These are phyloP conservation scores for Ciconia stormi DNA, from an alignment of 2,113 vertebrate genomes.

Conservation along the genomic window DNA sequence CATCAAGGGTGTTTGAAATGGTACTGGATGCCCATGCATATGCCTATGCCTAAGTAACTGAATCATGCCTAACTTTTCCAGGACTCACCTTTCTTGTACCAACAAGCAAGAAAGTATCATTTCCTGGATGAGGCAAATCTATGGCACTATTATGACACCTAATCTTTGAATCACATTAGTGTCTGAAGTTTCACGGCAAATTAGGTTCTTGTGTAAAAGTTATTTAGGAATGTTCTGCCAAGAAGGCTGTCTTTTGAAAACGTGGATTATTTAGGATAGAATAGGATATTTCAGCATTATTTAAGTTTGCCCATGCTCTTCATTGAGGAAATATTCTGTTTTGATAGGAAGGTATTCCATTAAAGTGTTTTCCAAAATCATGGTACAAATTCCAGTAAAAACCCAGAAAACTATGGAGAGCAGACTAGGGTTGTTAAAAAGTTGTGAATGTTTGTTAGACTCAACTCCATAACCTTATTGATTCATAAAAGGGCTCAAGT, in stretches of 20 bases:
- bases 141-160: background rate
- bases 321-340: background rate
- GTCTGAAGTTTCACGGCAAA: background rate
- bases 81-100: background rate
- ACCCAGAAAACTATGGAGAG: background rate
- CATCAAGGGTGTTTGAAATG: background rate
- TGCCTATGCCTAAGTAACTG: background rate
- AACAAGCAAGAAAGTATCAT: background rate
- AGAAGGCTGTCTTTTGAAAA: background rate
- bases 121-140: background rate
- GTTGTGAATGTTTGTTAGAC: background rate
- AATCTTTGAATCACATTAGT: background rate
- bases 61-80: background rate
- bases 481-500: background rate
- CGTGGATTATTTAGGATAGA: background rate
- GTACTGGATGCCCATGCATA: background rate
- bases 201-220: background rate
- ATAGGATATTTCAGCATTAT: background rate
- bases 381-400: background rate
- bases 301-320: background rate
- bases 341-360: background rate
- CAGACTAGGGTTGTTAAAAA: background rate
- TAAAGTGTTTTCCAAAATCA: background rate
- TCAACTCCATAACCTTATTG: background rate
- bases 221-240: background rate